Evolutionary conservation across 1,140 invertebrate genomes (phyloP), one percentile per base, ranked within the genome.

Genomic region (Drosophila mojavensis): DNA sequence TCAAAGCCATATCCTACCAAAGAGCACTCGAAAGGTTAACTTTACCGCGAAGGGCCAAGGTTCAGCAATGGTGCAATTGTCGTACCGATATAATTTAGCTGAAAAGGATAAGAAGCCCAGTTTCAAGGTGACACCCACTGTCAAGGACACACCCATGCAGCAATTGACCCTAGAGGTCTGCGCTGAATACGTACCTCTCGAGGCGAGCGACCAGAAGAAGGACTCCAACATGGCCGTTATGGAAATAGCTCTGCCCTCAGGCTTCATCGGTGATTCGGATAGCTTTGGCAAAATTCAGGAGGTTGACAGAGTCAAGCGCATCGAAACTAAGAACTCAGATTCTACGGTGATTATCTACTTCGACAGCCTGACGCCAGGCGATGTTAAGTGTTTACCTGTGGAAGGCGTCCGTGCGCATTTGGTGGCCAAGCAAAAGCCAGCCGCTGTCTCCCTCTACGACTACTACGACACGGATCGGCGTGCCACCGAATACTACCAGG

Each of bases 391-490:
- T 83, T 95, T 98, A 5, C 96, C 96, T 0, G 94, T 98, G n/a
- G 95, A 96, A 11, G 97, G 97, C 1, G 96, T 96, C 79, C 94
- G 97, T 81, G 96, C 96, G 1, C 96, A 96, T 85, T 96, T 96
- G 92, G 97, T 98, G 9, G 97, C 96, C 3, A 95, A 96, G 80
- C 96, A 98, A 85, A 96, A 96, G 90, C 96, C 97, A 11, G 96
- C 97, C 7, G 94, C 96, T 45, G 96, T 98, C n/a, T 94, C 94
- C n/a, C 94, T 98, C 33, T 98, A 97, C 86, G 97, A 99, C 89
- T 99, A 99, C 91, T 99, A 98, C 84, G 96, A 98, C 90, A 96
- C 94, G 94, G 94, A 82, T 33, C 94, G 95, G 75, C 93, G 94
- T 91, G 96, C 96, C 20, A 93, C 96, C 66, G 94, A 95, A 73